Conservation (phyloP, 1,140 invertebrate genomes). For the Sitophilus oryzae region DNA sequence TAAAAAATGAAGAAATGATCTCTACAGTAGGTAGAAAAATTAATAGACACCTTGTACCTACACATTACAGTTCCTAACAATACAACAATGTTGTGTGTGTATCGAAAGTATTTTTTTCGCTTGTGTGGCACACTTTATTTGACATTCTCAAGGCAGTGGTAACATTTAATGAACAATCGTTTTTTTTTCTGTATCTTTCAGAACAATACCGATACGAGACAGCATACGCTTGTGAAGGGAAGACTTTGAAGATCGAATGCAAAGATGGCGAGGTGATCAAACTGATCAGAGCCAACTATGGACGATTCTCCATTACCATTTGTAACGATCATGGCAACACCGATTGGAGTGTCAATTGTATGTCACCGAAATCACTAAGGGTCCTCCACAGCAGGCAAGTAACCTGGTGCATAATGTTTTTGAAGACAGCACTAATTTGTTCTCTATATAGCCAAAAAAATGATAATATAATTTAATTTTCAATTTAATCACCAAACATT, state of each 20-base stretch:
- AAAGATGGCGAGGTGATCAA: constrained; percentile 82
- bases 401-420: constrained; percentile 2
- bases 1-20: too few species aligned
- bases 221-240: constrained; percentile 90
- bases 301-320: constrained; percentile 90
- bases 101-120: too few species aligned
- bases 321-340: constrained; percentile 94
- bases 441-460: too few species aligned
- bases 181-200: constrained; percentile 16
- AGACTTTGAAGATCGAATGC: constrained; percentile 81
- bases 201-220: constrained; percentile 67
- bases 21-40: too few species aligned
- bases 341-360: constrained; percentile 96
- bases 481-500: too few species aligned
- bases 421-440: too few species aligned
- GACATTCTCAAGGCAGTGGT: constrained; percentile 20
- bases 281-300: constrained; percentile 90
- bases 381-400: constrained; percentile 74
- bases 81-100: not conserved
- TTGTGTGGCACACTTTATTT: constrained; percentile 17
- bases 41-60: too few species aligned
- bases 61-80: too few species aligned
- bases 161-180: constrained; percentile 24
- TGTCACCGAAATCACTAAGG: constrained; percentile 74
- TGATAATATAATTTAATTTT: too few species aligned